Percentiles rank a stretch among this genome's conserved stretches.
Evolutionary conservation across 2,888 invertebrate species (phyloP).

Genomic region (Antitype chi): DNA sequence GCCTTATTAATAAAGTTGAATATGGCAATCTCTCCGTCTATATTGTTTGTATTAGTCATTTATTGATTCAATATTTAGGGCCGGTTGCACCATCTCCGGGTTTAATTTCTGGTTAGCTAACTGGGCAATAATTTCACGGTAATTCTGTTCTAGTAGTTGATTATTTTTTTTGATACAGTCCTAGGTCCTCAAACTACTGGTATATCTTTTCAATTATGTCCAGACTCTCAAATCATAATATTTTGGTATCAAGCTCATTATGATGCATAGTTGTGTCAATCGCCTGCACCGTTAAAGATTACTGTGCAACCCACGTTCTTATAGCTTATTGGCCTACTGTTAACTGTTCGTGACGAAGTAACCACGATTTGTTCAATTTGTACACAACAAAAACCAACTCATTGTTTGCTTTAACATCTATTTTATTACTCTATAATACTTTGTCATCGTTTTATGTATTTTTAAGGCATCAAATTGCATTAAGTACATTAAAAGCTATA

Average conservation of each 20-base stretch:
- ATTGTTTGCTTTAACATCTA: conserved; percentile 25
- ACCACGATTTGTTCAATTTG: conserved; percentile 43
- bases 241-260: conserved; percentile 57
- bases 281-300: conserved; percentile 67
- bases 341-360: conserved; percentile 56
- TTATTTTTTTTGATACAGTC: not conserved
- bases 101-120: conserved; percentile 3
- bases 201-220: not conserved
- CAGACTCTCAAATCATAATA: conserved; percentile 10
- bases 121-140: not conserved
- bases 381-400: conserved; percentile 35
- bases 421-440: conserved; percentile 43
- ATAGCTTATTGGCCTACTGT: conserved; percentile 61
- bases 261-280: conserved; percentile 65
- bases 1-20: conserved; percentile 17
- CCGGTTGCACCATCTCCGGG: not conserved
- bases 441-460: conserved; percentile 44
- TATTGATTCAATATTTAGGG: conserved; percentile 15
- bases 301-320: conserved; percentile 66
- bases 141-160: not conserved
- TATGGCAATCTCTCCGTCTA: conserved; percentile 9
- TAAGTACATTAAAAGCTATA: conserved; percentile 38
- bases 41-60: conserved; percentile 5
- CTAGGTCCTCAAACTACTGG: too few species aligned
- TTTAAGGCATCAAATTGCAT: conserved; percentile 40